Conservation (phyloP, 2,113 vertebrate genomes). For the Colinus virginianus region DNA sequence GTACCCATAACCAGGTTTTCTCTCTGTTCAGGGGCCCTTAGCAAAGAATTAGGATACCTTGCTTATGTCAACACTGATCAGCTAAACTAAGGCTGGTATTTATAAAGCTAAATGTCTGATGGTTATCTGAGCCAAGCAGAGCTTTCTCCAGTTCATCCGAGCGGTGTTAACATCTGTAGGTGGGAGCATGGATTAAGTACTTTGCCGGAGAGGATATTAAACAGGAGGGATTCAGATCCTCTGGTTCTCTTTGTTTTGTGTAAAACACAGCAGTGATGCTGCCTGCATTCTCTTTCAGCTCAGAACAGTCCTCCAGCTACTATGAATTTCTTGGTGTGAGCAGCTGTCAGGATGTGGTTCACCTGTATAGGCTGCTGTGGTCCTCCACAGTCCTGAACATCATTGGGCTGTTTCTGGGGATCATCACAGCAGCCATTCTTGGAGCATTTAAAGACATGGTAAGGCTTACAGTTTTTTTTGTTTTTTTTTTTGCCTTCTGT, state of each 20-base stretch:
- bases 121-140: not conserved
- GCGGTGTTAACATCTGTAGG: not conserved
- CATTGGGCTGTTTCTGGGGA: slow-evolving; percentile 87
- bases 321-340: slow-evolving; percentile 88
- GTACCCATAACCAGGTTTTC: not conserved
- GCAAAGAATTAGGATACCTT: not conserved
- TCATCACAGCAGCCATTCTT: slow-evolving; percentile 89
- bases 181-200: not conserved
- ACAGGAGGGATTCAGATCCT: not conserved
- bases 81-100: not conserved
- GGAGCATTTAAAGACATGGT: slow-evolving; percentile 95
- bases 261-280: accelerated
- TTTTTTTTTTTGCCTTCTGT: not conserved
- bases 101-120: not conserved
- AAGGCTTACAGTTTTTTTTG: slow-evolving; percentile 52
- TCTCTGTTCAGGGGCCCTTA: not conserved
- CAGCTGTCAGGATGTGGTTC: slow-evolving; percentile 88
- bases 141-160: not conserved
- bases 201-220: not conserved
- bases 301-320: slow-evolving; percentile 80
- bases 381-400: slow-evolving; percentile 88
- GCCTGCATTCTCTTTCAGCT: slow-evolving; percentile 70
- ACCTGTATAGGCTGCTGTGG: slow-evolving; percentile 92
- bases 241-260: not conserved
- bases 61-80: not conserved